A percentile compares a stretch with the other conserved stretches of the same genome.
phyloP scores from a whole-genome alignment of 2,888 invertebrate species.

The Rotaria socialis region DNA sequence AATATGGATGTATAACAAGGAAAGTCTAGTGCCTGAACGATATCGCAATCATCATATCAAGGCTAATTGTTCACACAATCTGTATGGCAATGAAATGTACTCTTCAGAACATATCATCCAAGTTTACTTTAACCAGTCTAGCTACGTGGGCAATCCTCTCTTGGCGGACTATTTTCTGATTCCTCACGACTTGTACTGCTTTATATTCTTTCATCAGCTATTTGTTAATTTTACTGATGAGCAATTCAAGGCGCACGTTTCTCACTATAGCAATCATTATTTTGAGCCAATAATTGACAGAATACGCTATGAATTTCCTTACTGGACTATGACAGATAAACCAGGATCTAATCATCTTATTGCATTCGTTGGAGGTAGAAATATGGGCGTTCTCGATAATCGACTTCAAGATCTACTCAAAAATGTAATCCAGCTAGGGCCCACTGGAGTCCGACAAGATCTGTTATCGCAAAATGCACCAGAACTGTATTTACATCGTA shows the following conservation, averaged over 20 bases:
- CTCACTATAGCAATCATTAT: background rate
- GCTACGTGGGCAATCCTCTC: background rate
- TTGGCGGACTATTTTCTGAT: background rate
- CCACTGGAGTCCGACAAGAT: conserved; percentile 7
- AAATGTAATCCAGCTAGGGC: background rate
- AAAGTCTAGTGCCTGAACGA: too few species aligned
- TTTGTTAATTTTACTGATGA: too few species aligned
- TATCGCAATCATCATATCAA: too few species aligned
- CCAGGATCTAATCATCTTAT: background rate
- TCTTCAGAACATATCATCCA: background rate
- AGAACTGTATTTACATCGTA: background rate
- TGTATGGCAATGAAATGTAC: background rate
- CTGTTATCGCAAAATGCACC: background rate
- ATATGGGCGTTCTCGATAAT: background rate
- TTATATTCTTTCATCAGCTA: too few species aligned
- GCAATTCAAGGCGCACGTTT: too few species aligned
- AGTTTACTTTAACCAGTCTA: background rate
- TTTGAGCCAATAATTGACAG: background rate
- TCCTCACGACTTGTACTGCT: background rate
- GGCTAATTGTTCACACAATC: too few species aligned
- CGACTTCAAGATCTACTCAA: background rate
- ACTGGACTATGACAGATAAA: background rate
- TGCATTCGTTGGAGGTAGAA: background rate
- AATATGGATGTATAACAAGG: too few species aligned
- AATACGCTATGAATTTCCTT: background rate